Evolutionary conservation across 2,113 vertebrate species (phyloP), one percentile per base, ranked within the genome.

Genomic region (Alouatta palliata): DNA sequence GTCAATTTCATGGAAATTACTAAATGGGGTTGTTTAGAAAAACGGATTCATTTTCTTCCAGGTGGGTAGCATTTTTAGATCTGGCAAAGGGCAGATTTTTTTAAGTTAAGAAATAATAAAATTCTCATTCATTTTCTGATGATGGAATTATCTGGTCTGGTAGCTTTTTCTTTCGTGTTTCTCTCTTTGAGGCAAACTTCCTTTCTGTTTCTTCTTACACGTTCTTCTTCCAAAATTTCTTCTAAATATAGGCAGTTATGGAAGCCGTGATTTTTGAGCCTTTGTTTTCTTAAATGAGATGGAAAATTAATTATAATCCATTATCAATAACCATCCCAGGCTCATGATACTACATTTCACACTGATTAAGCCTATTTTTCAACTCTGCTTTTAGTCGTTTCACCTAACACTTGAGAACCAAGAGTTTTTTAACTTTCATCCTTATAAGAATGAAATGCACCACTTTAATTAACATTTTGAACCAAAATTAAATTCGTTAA

Each of bases 401-500:
- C 94, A 77, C 21, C 75, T 83, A 94, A 75, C 76, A 81, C 27
- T 96, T 90, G 54, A 93, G 77, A 96, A 90, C 10, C 30, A 47
- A 87, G 49, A 52, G 17, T 89, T 82, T 93, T 94, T 90, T 56
- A 81, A 96, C n/a, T 91, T 87, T 71, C 25, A 70, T 87, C 56
- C 17, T 93, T 95, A 64, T 54, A 95, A 94, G 80, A 97, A 89
- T 61, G 83, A 94, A 96, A 84, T 89, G 68, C 47, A 73, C 23
- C 23, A 85, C 52, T 88, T 91, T 91, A 96, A 94, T 97, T 94
- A 97, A 97, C 54, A 90, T 96, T 95, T 77, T 92, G 56, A 96
- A 82, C 54, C 23, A 71, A 95, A 97, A 97, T 93, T 95, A 92
- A 96, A 91, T 91, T 97, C 21, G 93, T 96, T 93, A 82, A 91